Base-by-base conservation (phyloP, 2,113 vertebrate genomes). In the Prunella himalayana region DNA sequence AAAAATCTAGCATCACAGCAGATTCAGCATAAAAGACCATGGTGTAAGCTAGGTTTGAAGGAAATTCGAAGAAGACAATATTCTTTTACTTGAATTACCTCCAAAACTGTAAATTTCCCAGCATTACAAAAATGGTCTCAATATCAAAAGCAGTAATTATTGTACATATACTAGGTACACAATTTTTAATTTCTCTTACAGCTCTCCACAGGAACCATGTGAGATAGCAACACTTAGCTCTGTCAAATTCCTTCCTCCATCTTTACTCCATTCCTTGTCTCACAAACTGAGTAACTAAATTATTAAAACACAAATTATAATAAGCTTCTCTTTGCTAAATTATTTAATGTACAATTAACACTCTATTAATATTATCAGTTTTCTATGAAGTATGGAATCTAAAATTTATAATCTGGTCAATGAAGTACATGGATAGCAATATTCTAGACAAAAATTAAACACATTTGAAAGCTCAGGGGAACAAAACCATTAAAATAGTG, bases 131-230 rank as follows among this genome's bases (percentile, higher is more conserved):
- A 82, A 80, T 33, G 8, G 4, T 20, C 18, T 42, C 39, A 64
- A 25, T 31, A 75, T 31, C 25, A 88, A 79, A 90, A 59, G n/a
- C 42, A 37, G 15, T 50, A 66, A 75, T 39, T 35, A 47, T 2
- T 53, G 23, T 31, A 45, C 13, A n/a, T 41, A 50, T 6, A 61
- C 2, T 0, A 0, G 66, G 13, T 44, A 79, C 6, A 28, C 5
- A 49, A 17, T 23, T 84, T 89, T 76, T 56, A 28, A 65, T 78
- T 87, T 86, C 33, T 54, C 44, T 39, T 65, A 42, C 6, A 90
- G 21, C 11, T 78, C 19, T 73, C 14, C 45, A 39, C 1, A 60
- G 15, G 49, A 66, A 84, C 24, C 7, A 15, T 4, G 4, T 17
- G 20, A 61, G 15, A 81, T 6, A 56, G 3, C 16, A 7, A 90